Base-by-base conservation (phyloP, 2,113 vertebrate genomes). In the Salminus brasiliensis region DNA sequence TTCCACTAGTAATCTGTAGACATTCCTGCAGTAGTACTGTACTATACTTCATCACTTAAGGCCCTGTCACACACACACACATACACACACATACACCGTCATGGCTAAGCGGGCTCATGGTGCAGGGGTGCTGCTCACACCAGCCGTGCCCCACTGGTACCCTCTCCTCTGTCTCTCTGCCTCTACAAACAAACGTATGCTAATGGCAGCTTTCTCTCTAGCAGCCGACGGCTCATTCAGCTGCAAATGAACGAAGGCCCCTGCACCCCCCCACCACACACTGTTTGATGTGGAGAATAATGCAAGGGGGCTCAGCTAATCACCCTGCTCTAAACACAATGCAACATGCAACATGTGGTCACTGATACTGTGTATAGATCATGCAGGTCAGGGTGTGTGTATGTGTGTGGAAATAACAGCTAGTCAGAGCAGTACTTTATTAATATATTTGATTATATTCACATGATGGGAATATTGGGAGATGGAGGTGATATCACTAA, bases 251-350 rank as follows among this genome's bases (percentile, higher is more conserved):
- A 91, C 43, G 66, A 80, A 30, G 81, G 77, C 82, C 87, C 86
- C 66, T 86, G 83, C 78, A 88, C 82, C 84, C 83, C 80, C 34
- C 80, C 39, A 76, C 74, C 70, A 65, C 43, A 65, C 16, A 52
- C 65, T 85, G 90, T 96, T 95, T 95, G 93, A 93, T 95, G 91
- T 95, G 89, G 89, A 88, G 92, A 86, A 93, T 90, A 93, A 93
- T 92, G 86, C 89, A 77, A 91, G 87, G 89, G 47, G 79, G 82
- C 91, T 91, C 91, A 89, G 84, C 81, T 68, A 68, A 68, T 68
- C 34, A 59, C 74, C 85, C 84, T 80, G 85, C 85, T 87, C 75
- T 79, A 68, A 76, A 88, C 60, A 72, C 49, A 32, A 87, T 81
- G 76, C 86, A 88, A 89, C 86, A 84, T 65, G 83, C 65, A 84